phyloP scores from a whole-genome alignment of 1,140 invertebrate genomes.

The Zaprionus tsacasi region DNA sequence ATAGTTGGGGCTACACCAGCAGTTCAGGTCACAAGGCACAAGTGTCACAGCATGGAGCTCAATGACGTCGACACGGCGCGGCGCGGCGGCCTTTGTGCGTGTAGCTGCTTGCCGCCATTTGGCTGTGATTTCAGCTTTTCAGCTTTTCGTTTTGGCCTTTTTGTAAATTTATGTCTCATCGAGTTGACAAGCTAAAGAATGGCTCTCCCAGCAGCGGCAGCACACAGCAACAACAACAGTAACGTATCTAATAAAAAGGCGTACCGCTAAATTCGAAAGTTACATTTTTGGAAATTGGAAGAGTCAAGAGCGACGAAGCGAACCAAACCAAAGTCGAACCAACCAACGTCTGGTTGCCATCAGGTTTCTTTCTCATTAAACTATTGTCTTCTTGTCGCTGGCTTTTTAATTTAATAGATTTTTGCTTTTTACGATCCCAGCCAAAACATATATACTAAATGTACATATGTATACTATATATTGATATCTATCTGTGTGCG shows the following conservation, averaged over 20 bases:
- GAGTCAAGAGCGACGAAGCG: conserved; percentile 5
- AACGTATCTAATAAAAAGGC: conserved; percentile 76
- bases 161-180: conserved; percentile 81
- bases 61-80: conserved; percentile 18
- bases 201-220: conserved; percentile 56
- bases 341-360: conserved; percentile 25
- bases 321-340: conserved; percentile 9
- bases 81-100: conserved; percentile 65
- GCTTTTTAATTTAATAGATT: conserved; percentile 78
- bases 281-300: conserved; percentile 80
- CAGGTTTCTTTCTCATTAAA: conserved; percentile 83
- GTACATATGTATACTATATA: conserved; percentile 25
- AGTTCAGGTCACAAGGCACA: conserved; percentile 52
- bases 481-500: conserved; percentile 7
- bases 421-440: conserved; percentile 63
- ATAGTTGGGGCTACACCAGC: not conserved
- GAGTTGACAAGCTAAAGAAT: conserved; percentile 82
- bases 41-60: conserved; percentile 73
- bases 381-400: conserved; percentile 51
- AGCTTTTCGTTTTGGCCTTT: conserved; percentile 59
- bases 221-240: conserved; percentile 47
- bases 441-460: conserved; percentile 39
- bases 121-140: conserved; percentile 57
- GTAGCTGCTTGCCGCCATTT: conserved; percentile 72
- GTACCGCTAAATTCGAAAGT: conserved; percentile 82